Evolutionary conservation across 2,113 vertebrate species (phyloP), one percentile per base, ranked within the genome.

Genomic region (Varanus salvator): DNA sequence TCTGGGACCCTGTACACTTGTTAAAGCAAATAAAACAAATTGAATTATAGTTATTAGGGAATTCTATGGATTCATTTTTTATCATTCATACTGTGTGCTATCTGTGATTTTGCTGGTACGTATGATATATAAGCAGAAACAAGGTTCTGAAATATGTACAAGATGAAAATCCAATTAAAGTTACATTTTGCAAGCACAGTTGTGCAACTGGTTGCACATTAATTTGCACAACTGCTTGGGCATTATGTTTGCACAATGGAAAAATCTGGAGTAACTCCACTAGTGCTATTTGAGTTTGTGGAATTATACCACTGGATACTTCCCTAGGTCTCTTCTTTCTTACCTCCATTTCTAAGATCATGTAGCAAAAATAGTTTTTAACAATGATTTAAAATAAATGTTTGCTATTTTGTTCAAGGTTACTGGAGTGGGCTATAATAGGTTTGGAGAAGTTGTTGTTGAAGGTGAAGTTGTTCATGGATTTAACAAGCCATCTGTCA

Each of bases 381-480:
- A 60, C 72, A 21, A 5, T 52, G 72, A 31, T 80, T 64, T 64
- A 8, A 87, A 1, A 8, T 87, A 23, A 52, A 84, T 93, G 38
- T 87, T 92, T 60, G 84, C 86, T 72, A 89, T 84, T 94, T 38
- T 93, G 34, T 85, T 90, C 27, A 96, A 99, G 99, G 99, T 99
- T 92, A 98, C 98, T 4, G 99, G 99, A 5, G 99, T 99, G 19
- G 99, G 99, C 72, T 99, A 99, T 94, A 99, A 99, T 90, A 97
- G 97, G 8, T 97, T 97, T 48, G 99, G 99, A 87, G 98, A 99
- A 88, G 98, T 99, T 19, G 91, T 98, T 1, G 93, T 99, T 7
- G 97, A 99, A 74, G 99, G 98, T 17, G 99, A 99, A 87, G 89
- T 98, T 85, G 94, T 99, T 93, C 99, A 99, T 90, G 99, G 99